Conservation (phyloP, 2,888 invertebrate species). For the Nephrotoma appendiculata region DNA sequence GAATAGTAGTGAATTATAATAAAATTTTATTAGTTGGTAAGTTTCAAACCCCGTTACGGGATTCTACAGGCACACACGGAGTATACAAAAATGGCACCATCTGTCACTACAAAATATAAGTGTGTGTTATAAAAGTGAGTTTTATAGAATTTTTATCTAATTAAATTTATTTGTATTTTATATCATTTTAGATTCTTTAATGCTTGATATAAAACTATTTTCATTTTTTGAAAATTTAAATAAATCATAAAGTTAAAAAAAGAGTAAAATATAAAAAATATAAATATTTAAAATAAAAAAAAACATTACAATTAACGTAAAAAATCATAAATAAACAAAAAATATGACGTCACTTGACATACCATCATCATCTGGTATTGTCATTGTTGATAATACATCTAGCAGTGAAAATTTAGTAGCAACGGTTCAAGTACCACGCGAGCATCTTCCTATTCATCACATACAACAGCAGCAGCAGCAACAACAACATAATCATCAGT, state of each 20-base stretch:
- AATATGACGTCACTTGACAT: constrained; percentile 16
- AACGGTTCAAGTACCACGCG: not conserved
- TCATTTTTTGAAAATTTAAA: not conserved
- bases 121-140: not conserved
- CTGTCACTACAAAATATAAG: not conserved
- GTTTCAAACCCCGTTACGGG: not conserved
- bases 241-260: not conserved
- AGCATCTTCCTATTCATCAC: not conserved
- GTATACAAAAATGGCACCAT: not conserved
- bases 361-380: constrained; percentile 25
- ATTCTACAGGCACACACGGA: not conserved
- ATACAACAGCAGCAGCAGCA: not conserved
- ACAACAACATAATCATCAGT: not conserved
- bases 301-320: not conserved
- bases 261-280: not conserved
- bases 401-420: constrained; percentile 5
- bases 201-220: not conserved
- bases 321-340: not conserved
- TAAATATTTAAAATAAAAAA: not conserved
- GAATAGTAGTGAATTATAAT: not conserved
- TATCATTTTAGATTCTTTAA: constrained; percentile 1
- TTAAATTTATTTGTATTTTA: not conserved
- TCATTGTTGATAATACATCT: constrained; percentile 24
- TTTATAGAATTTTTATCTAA: not conserved
- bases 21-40: constrained; percentile 1